phyloP scores from a whole-genome alignment of 35 echinoderm and acorn worm genomes.

The Heliocidaris tuberculata region DNA sequence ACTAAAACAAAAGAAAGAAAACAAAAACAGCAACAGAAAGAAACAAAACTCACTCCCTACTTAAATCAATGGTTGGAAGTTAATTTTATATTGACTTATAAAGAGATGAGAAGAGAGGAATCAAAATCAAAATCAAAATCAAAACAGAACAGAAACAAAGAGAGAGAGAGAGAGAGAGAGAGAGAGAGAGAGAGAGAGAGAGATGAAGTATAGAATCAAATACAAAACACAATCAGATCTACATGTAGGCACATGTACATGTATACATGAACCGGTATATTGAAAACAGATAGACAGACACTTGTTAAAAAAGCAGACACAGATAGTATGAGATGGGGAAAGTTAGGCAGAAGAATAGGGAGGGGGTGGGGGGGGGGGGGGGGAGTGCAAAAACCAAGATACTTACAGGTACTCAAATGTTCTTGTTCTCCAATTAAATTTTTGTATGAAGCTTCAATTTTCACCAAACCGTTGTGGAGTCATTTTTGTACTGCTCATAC shows the following conservation, averaged over 20 bases:
- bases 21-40: no score
- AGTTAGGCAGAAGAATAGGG: neutral
- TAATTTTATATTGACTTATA: no score
- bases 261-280: no score
- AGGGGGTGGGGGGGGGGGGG: no score
- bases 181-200: conserved; percentile 3
- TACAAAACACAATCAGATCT: neutral
- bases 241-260: neutral
- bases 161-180: conserved; percentile 29
- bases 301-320: neutral
- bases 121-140: neutral
- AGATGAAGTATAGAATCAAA: neutral
- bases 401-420: neutral
- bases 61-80: no score
- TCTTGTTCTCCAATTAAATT: neutral
- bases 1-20: no score
- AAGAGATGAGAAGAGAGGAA: no score
- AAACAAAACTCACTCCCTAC: no score
- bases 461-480: conserved; percentile 66
- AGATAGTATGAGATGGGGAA: neutral
- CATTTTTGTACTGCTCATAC: conserved; percentile 75
- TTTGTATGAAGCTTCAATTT: neutral
- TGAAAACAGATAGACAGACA: neutral
- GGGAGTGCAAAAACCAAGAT: neutral
- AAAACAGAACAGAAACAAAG: no score